phyloP scores from a whole-genome alignment of 2,888 invertebrate species.

The Nebria salina region DNA sequence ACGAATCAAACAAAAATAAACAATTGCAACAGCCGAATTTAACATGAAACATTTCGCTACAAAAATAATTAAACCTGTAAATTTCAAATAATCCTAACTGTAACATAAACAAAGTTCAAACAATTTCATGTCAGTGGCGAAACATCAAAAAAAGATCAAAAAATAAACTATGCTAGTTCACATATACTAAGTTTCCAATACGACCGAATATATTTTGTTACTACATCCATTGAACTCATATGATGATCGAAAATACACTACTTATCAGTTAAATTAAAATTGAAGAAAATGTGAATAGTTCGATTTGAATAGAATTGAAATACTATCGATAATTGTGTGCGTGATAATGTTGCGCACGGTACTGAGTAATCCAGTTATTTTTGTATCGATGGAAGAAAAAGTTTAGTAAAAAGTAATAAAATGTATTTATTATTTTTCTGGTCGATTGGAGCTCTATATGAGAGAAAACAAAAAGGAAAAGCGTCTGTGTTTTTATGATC shows the following conservation, averaged over 20 bases:
- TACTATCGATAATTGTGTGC: too few relatives aligned
- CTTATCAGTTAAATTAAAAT: too few relatives aligned
- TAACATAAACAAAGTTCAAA: slow-evolving; percentile 26
- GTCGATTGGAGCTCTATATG: slow-evolving; percentile 25
- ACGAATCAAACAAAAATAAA: background rate
- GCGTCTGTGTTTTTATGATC: slow-evolving; percentile 39
- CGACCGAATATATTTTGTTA: background rate
- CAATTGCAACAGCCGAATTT: background rate
- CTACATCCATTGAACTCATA: too few relatives aligned
- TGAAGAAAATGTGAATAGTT: too few relatives aligned
- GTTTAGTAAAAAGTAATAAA: slow-evolving; percentile 38
- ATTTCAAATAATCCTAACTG: slow-evolving; percentile 33
- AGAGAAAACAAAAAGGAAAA: slow-evolving; percentile 36
- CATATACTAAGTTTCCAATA: background rate
- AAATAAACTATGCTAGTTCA: background rate
- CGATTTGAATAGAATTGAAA: too few relatives aligned
- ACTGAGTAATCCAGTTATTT: background rate
- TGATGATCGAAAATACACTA: too few relatives aligned
- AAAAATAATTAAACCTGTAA: slow-evolving; percentile 29
- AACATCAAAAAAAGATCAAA: slow-evolving; percentile 16
- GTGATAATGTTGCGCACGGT: too few relatives aligned
- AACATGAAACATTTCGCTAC: slow-evolving; percentile 20
- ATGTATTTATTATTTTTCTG: slow-evolving; percentile 45
- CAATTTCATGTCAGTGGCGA: slow-evolving; percentile 12
- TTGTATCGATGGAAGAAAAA: slow-evolving; percentile 23